These are phyloP conservation scores for Diplosoma virens DNA, from an alignment of 23 tunicate genomes.

Conservation along the genomic window DNA sequence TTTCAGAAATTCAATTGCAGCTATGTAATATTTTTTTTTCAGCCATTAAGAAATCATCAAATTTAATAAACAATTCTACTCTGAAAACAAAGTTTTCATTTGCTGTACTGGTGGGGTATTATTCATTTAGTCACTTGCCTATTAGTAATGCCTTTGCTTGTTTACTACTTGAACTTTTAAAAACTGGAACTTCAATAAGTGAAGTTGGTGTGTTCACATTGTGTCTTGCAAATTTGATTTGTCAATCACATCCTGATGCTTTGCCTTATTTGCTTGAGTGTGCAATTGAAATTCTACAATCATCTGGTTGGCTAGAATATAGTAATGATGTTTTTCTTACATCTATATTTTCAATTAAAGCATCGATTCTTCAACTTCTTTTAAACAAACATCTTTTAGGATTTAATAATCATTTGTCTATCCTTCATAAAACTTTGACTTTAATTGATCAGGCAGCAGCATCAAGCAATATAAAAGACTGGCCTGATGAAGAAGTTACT, in stretches of 20 bases:
- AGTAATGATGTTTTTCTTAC: not conserved
- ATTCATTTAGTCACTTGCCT: not conserved
- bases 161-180: not conserved
- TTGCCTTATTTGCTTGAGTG: not conserved
- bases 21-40: too few species aligned
- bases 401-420: not conserved
- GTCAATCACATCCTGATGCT: not conserved
- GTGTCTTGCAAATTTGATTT: conserved; percentile 4
- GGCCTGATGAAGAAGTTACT: not conserved
- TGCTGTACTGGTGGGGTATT: too few species aligned
- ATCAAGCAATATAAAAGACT: not conserved
- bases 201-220: not conserved
- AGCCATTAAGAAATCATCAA: too few species aligned
- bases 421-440: not conserved
- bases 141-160: not conserved
- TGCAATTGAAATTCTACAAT: not conserved
- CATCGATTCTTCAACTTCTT: conserved; percentile 25
- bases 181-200: not conserved
- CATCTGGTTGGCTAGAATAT: not conserved
- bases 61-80: too few species aligned
- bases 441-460: not conserved
- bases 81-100: too few species aligned
- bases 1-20: too few species aligned
- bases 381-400: not conserved
- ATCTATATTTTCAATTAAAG: not conserved